Evolutionary conservation across 2,797 vertebrate genomes (phyloP).

Genomic region (Jordanella pulchra): DNA sequence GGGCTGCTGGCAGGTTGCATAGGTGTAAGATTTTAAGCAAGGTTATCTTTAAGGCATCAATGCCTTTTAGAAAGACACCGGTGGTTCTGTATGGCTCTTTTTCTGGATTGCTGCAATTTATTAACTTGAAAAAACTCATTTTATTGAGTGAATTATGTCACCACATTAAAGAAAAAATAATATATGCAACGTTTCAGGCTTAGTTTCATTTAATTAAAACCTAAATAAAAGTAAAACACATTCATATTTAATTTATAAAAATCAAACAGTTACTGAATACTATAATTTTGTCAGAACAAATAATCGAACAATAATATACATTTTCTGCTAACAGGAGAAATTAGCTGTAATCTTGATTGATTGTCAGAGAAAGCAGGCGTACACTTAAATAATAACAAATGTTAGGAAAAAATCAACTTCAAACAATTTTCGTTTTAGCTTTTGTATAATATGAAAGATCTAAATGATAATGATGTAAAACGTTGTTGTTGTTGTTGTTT

Average conservation of each 20-base stretch:
- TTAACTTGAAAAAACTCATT: not conserved
- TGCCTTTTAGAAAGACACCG: not conserved
- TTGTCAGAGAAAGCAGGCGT: not conserved
- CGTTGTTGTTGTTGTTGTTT: not conserved
- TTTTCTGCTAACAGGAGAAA: not conserved
- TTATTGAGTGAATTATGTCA: not conserved
- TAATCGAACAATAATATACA: not conserved
- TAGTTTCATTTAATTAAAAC: not conserved
- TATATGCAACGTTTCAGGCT: not conserved
- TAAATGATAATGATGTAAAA: not conserved
- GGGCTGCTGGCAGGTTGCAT: conserved; percentile 29
- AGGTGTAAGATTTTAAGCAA: conserved; percentile 23
- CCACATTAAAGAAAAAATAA: not conserved
- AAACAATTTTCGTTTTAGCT: not conserved
- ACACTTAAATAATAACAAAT: not conserved
- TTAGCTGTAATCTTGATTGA: not conserved
- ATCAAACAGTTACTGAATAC: not conserved
- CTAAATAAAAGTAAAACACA: not conserved
- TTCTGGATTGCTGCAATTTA: not conserved
- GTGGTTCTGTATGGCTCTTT: not conserved
- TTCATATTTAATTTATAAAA: not conserved
- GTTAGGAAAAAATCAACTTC: not conserved
- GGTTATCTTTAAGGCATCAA: conserved; percentile 6
- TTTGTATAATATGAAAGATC: not conserved
- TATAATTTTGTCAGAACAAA: not conserved